These are phyloP conservation scores for Tapirus indicus DNA, from an alignment of 2,797 vertebrate genomes.

Conservation along the genomic window DNA sequence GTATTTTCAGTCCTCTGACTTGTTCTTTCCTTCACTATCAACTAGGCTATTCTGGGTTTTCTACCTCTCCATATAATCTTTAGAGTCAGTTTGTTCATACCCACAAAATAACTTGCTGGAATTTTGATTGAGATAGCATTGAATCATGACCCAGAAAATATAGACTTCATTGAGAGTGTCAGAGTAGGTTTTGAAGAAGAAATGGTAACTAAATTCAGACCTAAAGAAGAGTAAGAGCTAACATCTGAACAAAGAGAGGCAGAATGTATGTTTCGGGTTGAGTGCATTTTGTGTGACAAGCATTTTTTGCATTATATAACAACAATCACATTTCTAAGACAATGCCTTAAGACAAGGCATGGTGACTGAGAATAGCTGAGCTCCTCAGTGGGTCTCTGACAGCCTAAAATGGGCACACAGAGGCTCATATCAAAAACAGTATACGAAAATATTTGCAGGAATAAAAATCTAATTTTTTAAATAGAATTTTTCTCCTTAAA, in stretches of 20 bases:
- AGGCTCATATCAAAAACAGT: neutral
- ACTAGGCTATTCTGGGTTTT: neutral
- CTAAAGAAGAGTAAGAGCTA: neutral
- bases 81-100: neutral
- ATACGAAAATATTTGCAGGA: neutral
- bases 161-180: neutral
- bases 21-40: neutral
- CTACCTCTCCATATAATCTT: neutral
- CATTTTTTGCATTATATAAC: neutral
- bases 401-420: neutral
- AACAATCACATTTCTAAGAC: neutral
- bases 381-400: accelerated
- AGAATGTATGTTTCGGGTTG: neutral
- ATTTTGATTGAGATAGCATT: neutral
- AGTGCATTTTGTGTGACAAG: accelerated
- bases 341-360: neutral
- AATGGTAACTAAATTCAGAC: neutral
- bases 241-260: neutral
- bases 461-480: neutral
- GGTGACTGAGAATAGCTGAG: neutral
- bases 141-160: neutral
- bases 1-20: neutral
- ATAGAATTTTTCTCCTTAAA: neutral
- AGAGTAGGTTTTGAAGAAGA: neutral
- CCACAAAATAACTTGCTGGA: neutral